Conservation (phyloP, 2,113 vertebrate species). For the Aplodontia rufa region DNA sequence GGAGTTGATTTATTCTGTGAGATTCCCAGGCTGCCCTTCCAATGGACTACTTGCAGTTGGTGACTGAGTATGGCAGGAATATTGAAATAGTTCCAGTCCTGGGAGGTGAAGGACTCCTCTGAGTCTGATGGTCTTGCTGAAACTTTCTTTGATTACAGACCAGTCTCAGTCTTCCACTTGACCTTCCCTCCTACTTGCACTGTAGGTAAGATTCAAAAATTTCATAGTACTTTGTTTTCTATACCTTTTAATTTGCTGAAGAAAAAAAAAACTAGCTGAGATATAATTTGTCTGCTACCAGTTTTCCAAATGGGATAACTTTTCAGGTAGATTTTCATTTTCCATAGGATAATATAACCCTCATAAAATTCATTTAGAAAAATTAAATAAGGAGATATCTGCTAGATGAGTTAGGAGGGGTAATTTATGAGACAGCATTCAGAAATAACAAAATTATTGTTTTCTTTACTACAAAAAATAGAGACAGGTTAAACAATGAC, state of each 20-base stretch:
- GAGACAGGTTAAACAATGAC: neutral
- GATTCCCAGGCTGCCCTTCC: neutral
- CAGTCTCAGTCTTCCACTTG: neutral
- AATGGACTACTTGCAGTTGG: neutral
- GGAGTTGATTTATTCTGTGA: neutral
- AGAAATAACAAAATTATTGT: neutral
- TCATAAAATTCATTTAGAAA: neutral
- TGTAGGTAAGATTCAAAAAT: neutral
- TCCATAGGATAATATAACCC: neutral
- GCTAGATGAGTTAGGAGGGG: neutral
- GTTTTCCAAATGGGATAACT: neutral
- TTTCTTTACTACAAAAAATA: neutral
- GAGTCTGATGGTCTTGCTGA: neutral
- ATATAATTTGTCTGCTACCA: neutral
- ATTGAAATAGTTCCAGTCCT: neutral
- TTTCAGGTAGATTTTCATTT: neutral
- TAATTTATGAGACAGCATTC: neutral
- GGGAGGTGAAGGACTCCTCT: neutral
- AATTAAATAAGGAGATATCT: neutral
- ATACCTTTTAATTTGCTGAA: constrained; percentile 1
- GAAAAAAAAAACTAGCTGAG: neutral
- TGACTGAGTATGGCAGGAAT: neutral
- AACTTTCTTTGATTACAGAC: neutral
- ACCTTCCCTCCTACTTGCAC: neutral
- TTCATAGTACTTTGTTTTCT: neutral